Base-by-base conservation (phyloP, 2,113 vertebrate species). In the Lamprologus sp. region DNA sequence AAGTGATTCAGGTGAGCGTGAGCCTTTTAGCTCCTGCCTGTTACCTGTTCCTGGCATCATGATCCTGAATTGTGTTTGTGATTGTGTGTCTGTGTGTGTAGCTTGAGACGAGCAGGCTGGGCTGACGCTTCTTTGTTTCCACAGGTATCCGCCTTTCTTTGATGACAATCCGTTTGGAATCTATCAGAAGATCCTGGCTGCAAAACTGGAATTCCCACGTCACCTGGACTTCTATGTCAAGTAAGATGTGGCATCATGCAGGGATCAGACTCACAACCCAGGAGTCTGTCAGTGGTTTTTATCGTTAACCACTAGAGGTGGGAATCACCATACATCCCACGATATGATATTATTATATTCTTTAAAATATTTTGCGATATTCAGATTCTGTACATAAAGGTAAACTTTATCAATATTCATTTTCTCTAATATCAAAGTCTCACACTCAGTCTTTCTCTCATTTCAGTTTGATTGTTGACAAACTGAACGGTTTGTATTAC, bases 81-180 rank as follows among this genome's bases (percentile, higher is more conserved):
- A 28, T 7, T 73, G 65, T 70, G 37, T 42, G 63, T 70, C 9
- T 70, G 7, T 70, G 23, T 23, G 35, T 70, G 7, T 73, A 7
- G 6, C 8, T 73, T 28, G 0, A 47, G 40, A 28, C 26, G 40
- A 73, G 68, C 37, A 73, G 68, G 40, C 40, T 28, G 40, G 15
- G 77, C 9, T 73, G 55, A 90, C 73, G 6, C 63, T 79, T 37
- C 10, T 49, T 40, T 55, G 9, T 65, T 26, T 73, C 82, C 45
- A 3, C 89, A 99, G 98, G 86, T 98, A 99, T 87, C 98, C 98
- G 2, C 98, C 98, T 0, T 99, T 99, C 95, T 99, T 98, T 87
- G 98, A 99, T 83, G 98, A 99, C 96, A 99, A 99, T 94, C 98
- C 98, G 0, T 99, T 99, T 92, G 98, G 98, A 63, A 99, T 99